phyloP scores from a whole-genome alignment of 2,888 invertebrate genomes.

The Sericinus montela region DNA sequence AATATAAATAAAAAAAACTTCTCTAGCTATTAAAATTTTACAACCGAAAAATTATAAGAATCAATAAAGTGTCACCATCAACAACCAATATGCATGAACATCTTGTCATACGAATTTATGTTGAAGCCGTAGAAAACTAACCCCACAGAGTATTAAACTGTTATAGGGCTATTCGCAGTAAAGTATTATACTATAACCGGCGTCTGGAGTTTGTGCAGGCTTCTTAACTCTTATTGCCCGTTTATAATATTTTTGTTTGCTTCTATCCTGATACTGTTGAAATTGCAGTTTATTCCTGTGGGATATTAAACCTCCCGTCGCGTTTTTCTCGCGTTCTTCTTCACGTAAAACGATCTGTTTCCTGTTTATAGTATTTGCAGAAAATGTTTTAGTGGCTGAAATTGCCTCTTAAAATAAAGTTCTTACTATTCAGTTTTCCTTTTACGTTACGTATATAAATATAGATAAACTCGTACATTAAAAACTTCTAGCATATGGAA shows the following conservation, averaged over 20 bases:
- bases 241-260: conserved; percentile 62
- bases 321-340: conserved; percentile 40
- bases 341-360: conserved; percentile 51
- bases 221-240: conserved; percentile 50
- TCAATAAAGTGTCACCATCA: conserved; percentile 6
- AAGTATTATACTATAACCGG: conserved; percentile 45
- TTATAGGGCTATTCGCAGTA: conserved; percentile 46
- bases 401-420: conserved; percentile 1
- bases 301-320: conserved; percentile 66
- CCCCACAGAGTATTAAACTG: conserved; percentile 39
- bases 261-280: conserved; percentile 52
- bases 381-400: conserved; percentile 7
- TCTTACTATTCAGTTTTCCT: too few relatives aligned
- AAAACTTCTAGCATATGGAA: too few relatives aligned
- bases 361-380: conserved; percentile 53
- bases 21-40: background rate
- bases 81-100: conserved; percentile 22
- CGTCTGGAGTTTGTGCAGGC: conserved; percentile 42
- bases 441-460: too few relatives aligned
- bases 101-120: conserved; percentile 32
- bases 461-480: too few relatives aligned
- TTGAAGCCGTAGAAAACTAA: conserved; percentile 29
- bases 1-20: too few relatives aligned
- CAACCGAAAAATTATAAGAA: background rate
- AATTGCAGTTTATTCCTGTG: conserved; percentile 67